Percentiles rank a stretch among this genome's conserved stretches.
Conservation (phyloP, 2,797 vertebrate genomes). For the Acanthiza pusilla region DNA sequence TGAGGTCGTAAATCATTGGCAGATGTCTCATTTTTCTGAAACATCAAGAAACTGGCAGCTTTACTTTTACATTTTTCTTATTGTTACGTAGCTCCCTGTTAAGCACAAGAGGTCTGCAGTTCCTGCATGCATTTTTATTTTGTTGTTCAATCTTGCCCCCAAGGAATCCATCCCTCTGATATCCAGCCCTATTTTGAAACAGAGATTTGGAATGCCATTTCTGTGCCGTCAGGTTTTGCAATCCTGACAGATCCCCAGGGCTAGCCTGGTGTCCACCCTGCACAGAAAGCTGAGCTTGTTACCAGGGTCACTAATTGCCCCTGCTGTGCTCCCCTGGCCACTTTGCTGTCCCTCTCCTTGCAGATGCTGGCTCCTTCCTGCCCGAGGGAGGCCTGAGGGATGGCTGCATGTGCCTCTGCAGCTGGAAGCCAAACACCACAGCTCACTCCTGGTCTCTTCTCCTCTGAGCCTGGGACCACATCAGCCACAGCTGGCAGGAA, state of each 20-base stretch:
- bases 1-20: neutral
- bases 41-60: neutral
- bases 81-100: neutral
- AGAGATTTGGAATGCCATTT: neutral
- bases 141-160: neutral
- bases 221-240: neutral
- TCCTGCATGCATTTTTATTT: neutral
- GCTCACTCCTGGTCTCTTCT: neutral
- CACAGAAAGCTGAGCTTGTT: neutral
- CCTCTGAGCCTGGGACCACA: neutral
- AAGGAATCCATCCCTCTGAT: neutral
- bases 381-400: neutral
- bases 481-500: neutral
- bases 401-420: neutral
- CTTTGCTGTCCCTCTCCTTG: neutral
- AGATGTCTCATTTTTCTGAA: constrained; percentile 4
- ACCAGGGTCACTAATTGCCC: neutral
- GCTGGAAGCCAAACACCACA: neutral
- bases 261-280: neutral
- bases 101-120: neutral
- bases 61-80: neutral
- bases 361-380: neutral
- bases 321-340: fast-evolving
- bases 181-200: neutral
- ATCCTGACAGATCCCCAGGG: neutral